Base-by-base conservation (phyloP, 1,140 invertebrate species). In the Sinonovacula constricta region DNA sequence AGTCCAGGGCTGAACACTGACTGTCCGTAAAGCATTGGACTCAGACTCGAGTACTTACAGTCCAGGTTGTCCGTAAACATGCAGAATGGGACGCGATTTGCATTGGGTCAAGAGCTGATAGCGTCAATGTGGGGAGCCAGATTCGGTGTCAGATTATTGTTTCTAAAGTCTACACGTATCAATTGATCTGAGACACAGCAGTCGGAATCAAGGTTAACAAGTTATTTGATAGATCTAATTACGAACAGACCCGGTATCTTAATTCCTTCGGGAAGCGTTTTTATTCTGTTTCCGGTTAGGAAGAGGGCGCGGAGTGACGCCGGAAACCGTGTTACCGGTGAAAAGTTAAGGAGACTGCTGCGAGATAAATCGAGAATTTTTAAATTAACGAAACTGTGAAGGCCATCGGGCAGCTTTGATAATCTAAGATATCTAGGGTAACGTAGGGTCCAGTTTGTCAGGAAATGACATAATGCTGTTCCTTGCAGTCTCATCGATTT, bases 151-250 rank as follows among this genome's bases (percentile, higher is more conserved):
- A 45, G 5, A 3, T 22, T 14, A 1, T 76, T 76, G 30, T 57
- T 4, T 1, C 31, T 66, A 60, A 66, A 76, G 34, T 76, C 72
- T 1, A 76, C 63, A 0, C 62, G 30, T n/a, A 76, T 76, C 12
- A 76, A 36, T 24, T 76, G 62, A 24, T 59, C 28, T 4, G 72
- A 76, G 0, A 76, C 53, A n/a, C 72, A 76, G 53, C 66, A 76
- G 2, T 39, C 12, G 72, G 62, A 7, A 76, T 76, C 2, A 57
- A 18, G 1, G 72, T 59, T 18, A 76, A 45, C 4, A 45, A 10
- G 18, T 45, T 45, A 7, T 45, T 7, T 7, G 39, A 45, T 10
- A 45, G 39, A 18, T 45, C 39, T n/a, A 45, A 45, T 7, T 7
- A 45, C 39, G 39, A 10, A 45, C 39, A 45, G 39, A 45, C 39